Percentiles rank a stretch among this genome's conserved stretches.
phyloP scores from a whole-genome alignment of 2,888 invertebrate genomes.

The Salticus scenicus region DNA sequence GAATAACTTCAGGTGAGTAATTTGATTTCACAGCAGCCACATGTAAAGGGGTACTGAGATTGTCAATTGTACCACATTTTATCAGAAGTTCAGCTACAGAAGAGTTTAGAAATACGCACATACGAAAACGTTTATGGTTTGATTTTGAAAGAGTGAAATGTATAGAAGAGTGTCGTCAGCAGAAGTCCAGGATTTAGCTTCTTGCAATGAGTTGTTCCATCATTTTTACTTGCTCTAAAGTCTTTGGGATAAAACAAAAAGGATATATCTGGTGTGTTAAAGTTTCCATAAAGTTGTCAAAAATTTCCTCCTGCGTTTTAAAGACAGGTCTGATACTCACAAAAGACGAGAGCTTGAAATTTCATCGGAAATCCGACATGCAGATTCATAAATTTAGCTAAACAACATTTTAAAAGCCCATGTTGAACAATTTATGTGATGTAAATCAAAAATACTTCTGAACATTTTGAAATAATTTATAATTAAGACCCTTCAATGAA shows the following conservation, averaged over 20 bases:
- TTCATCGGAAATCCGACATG: conserved; percentile 81
- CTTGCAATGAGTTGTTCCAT: conserved; percentile 80
- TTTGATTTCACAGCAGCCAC: conserved; percentile 86
- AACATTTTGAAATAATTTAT: too few species aligned
- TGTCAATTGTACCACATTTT: conserved; percentile 84
- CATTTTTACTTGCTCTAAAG: conserved; percentile 73
- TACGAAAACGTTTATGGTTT: conserved; percentile 79
- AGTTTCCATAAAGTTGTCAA: conserved; percentile 85
- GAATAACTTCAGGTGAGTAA: conserved; percentile 82
- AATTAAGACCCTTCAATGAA: too few species aligned
- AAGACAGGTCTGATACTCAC: conserved; percentile 83
- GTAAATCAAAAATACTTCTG: too few species aligned
- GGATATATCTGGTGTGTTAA: conserved; percentile 86
- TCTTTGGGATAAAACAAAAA: conserved; percentile 80
- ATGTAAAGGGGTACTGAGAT: conserved; percentile 87
- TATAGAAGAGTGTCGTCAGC: conserved; percentile 86
- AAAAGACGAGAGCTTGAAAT: conserved; percentile 78
- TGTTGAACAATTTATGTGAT: too few species aligned
- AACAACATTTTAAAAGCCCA: too few species aligned
- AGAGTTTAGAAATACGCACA: conserved; percentile 82
- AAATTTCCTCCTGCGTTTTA: conserved; percentile 86
- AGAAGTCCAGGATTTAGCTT: conserved; percentile 81
- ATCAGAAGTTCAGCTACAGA: conserved; percentile 84
- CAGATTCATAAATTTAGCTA: too few species aligned
- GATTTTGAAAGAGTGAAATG: conserved; percentile 88